A percentile compares a stretch with the other conserved stretches of the same genome.
phyloP scores from a whole-genome alignment of 2,113 vertebrate species.

The Microtus pennsylvanicus region DNA sequence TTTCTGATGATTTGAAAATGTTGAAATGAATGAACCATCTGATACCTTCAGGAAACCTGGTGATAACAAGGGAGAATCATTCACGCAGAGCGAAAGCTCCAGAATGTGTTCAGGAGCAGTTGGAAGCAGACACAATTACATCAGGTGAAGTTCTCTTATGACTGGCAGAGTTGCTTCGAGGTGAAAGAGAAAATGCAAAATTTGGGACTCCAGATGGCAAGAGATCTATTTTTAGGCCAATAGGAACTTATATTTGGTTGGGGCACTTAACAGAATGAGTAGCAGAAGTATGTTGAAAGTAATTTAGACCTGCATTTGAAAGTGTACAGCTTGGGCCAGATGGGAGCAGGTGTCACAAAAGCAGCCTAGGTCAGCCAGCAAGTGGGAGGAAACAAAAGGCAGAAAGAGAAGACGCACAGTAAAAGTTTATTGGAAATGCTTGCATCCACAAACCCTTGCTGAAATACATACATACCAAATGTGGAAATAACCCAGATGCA shows the following conservation, averaged over 20 bases:
- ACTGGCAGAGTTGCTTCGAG: constrained; percentile 76
- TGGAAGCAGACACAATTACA: constrained; percentile 80
- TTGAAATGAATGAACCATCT: constrained; percentile 75
- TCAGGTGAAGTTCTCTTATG: constrained; percentile 75
- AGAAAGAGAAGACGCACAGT: constrained; percentile 27
- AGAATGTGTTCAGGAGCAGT: constrained; percentile 72
- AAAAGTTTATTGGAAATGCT: constrained; percentile 40
- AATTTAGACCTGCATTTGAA: constrained; percentile 75
- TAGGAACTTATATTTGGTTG: constrained; percentile 74
- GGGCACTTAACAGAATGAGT: constrained; percentile 72
- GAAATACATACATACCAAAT: constrained; percentile 31
- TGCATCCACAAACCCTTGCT: neutral
- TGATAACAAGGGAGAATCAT: constrained; percentile 76
- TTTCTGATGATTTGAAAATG: constrained; percentile 73
- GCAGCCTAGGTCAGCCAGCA: constrained; percentile 59
- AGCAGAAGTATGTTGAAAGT: constrained; percentile 71
- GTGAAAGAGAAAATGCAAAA: constrained; percentile 79
- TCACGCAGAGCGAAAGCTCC: constrained; percentile 76
- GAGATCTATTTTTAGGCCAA: constrained; percentile 76
- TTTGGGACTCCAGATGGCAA: constrained; percentile 79
- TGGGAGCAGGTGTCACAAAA: constrained; percentile 58
- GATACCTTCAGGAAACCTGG: constrained; percentile 77
- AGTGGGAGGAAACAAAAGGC: neutral
- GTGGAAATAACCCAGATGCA: neutral
- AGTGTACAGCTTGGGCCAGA: constrained; percentile 67